phyloP scores from a whole-genome alignment of 2,113 vertebrate genomes.

The Atherinomorus stipes region DNA sequence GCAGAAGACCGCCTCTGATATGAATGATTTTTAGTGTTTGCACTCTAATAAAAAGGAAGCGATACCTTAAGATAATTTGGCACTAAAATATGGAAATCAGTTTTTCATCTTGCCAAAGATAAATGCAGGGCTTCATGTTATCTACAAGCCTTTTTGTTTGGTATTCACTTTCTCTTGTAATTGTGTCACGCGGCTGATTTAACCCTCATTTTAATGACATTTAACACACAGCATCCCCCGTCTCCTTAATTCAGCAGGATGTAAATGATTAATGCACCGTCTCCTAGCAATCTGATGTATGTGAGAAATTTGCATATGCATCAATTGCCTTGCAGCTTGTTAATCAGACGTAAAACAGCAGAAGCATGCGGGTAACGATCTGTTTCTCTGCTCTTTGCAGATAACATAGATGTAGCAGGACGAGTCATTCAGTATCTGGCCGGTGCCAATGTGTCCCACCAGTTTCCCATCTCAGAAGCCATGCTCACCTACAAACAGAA shows the following conservation, averaged over 20 bases:
- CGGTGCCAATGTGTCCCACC: conserved; percentile 85
- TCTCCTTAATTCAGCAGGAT: conserved; percentile 29
- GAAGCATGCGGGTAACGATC: conserved; percentile 20
- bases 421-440: conserved; percentile 77
- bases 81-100: conserved; percentile 1
- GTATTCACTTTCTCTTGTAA: conserved; percentile 28
- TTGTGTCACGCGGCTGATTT: conserved; percentile 14
- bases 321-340: conserved; percentile 32
- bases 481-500: conserved; percentile 88
- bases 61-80: conserved; percentile 12
- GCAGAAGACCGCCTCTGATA: not conserved
- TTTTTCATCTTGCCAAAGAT: conserved; percentile 18
- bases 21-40: not conserved
- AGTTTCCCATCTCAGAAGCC: conserved; percentile 87
- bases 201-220: conserved; percentile 45
- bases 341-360: conserved; percentile 18
- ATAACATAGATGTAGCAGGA: conserved; percentile 77
- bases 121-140: not conserved
- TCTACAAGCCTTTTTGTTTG: conserved; percentile 26
- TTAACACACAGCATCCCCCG: conserved; percentile 17
- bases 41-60: not conserved
- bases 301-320: conserved; percentile 20
- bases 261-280: conserved; percentile 46
- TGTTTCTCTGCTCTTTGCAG: conserved; percentile 47
- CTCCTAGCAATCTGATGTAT: not conserved